Base-by-base conservation (phyloP, 2,888 invertebrate species). In the Sicus ferrugineus region DNA sequence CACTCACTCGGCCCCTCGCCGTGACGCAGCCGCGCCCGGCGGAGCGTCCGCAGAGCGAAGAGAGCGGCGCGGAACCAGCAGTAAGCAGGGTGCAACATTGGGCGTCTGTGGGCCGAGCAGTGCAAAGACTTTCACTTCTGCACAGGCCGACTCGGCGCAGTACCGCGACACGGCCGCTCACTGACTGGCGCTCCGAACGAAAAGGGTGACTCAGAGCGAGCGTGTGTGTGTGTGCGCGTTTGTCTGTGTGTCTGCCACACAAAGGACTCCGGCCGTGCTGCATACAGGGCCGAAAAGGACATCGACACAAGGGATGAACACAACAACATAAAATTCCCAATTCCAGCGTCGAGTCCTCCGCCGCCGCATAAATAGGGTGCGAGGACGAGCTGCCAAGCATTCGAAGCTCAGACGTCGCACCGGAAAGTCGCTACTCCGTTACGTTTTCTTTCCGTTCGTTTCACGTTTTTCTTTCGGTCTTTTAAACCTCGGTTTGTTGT, bases 361-460 rank as follows among this genome's bases (percentile, higher is more conserved):
- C 21, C 21, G 59, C 78, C 74, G 81, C 81, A 84, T 84, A 84
- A 84, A 84, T 83, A 83, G 82, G 76, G 79, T 76, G 79, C 76
- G 78, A 78, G 79, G 79, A 79, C 78, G 80, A 77, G 76, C 72
- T 77, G 81, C 80, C 83, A 81, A 83, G 84, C 84, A 85, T 85
- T 85, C 84, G 83, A 80, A 84, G 80, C 80, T 81, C 77, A 82
- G 80, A 80, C 81, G 81, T 82, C 80, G 80, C 78, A 80, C 79
- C 80, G 83, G 78, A 80, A 76, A 67, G 59, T 54, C 42, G 67
- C 50, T 56, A 67, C 63, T 70, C 64, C 62, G 72, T 73, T 73
- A 65, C 68, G 70, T 72, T 73, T 69, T 67, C 59, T 73, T 71
- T 72, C 59, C 62, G 34, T 70, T 52, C 52, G 46, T 68, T 68